Evolutionary conservation across 2,888 invertebrate species (phyloP).

Genomic region (Augochlorella aurata): DNA sequence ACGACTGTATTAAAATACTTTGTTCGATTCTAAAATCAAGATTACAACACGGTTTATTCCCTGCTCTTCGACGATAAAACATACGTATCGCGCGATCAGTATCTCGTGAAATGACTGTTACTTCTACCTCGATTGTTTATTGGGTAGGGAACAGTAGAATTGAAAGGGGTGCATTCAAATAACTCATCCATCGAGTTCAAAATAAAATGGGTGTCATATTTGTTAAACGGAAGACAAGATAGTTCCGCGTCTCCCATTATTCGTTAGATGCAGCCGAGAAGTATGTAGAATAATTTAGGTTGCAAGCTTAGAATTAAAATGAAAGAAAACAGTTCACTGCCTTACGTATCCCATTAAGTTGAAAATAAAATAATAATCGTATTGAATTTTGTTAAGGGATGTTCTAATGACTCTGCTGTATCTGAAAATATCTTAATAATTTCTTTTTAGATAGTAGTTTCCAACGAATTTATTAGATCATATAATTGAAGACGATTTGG

Average conservation of each 20-base stretch:
- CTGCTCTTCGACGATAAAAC: background rate
- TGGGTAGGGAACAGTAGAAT: too few relatives aligned
- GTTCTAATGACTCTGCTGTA: background rate
- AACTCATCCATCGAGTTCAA: too few relatives aligned
- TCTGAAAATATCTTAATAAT: background rate
- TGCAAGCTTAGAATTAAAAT: background rate
- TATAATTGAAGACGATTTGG: background rate
- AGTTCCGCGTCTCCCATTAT: too few relatives aligned
- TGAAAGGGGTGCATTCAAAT: too few relatives aligned
- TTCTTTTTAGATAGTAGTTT: background rate
- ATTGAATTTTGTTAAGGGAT: background rate
- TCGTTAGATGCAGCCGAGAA: too few relatives aligned
- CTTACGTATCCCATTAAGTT: background rate
- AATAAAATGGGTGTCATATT: too few relatives aligned
- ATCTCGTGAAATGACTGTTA: background rate
- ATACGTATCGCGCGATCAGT: too few relatives aligned
- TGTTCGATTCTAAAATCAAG: background rate
- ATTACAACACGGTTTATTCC: background rate
- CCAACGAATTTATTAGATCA: background rate
- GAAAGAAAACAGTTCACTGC: background rate
- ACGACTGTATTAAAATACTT: conserved; percentile 6
- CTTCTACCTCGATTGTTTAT: too few relatives aligned
- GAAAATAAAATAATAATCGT: background rate
- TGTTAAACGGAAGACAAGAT: too few relatives aligned
- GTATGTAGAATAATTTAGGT: background rate